These are phyloP conservation scores for Clarias fuscus DNA, from an alignment of 2,797 vertebrate species.

Conservation along the genomic window DNA sequence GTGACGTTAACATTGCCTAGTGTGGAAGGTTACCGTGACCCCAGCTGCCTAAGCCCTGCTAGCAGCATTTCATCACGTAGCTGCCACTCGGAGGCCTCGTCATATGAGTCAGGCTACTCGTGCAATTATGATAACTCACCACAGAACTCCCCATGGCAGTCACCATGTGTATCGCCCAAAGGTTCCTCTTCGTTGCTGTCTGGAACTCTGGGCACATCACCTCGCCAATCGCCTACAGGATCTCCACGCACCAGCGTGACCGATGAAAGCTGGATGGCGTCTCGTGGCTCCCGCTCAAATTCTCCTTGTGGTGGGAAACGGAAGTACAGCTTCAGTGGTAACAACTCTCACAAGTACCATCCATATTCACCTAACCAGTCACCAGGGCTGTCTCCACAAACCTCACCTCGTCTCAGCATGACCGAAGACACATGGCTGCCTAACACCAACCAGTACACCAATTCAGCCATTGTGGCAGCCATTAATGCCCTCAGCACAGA, in stretches of 20 bases:
- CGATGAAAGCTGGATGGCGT: slow-evolving; percentile 85
- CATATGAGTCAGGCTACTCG: slow-evolving; percentile 91
- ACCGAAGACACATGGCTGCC: slow-evolving; percentile 90
- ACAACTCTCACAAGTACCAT: slow-evolving; percentile 70
- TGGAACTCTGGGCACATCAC: slow-evolving; percentile 80
- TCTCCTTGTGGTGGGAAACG: slow-evolving; percentile 93
- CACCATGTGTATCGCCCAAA: slow-evolving; percentile 91
- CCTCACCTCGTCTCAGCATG: slow-evolving; percentile 88
- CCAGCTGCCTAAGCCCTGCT: slow-evolving; percentile 91
- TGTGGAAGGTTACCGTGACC: slow-evolving; percentile 90
- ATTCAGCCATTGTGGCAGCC: slow-evolving; percentile 93
- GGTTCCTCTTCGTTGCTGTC: slow-evolving; percentile 82
- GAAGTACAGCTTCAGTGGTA: slow-evolving; percentile 88
- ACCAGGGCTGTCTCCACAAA: slow-evolving; percentile 84
- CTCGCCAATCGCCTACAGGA: slow-evolving; percentile 82
- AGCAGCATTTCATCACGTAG: slow-evolving; percentile 96
- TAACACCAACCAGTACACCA: slow-evolving; percentile 94
- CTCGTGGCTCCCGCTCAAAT: slow-evolving; percentile 78
- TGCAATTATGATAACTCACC: slow-evolving; percentile 90
- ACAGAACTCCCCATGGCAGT: slow-evolving; percentile 96
- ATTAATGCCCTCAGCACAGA: slow-evolving; percentile 97
- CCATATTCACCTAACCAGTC: slow-evolving; percentile 87
- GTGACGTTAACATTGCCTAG: slow-evolving; percentile 88
- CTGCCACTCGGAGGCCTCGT: slow-evolving; percentile 94
- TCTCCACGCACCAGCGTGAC: slow-evolving; percentile 86